A percentile compares a stretch with the other conserved stretches of the same genome.
phyloP scores from a whole-genome alignment of 2,797 vertebrate species.

The Balearica regulorum region DNA sequence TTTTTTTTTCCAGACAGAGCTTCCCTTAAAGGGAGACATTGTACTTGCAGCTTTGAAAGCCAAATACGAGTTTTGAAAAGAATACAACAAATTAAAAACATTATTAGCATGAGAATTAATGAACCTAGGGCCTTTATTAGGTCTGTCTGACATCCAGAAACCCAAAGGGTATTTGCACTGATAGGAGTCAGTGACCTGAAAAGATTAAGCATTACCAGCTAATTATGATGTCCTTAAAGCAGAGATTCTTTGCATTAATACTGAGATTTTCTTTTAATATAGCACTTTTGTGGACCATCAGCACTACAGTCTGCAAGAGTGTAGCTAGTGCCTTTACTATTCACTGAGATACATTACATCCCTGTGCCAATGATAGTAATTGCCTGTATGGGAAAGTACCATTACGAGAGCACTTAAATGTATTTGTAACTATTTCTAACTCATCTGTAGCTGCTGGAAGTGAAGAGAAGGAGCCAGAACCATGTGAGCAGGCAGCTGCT shows the following conservation, averaged over 20 bases:
- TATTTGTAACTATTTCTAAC: slow-evolving; percentile 49
- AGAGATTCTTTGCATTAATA: not conserved
- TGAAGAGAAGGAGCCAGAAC: slow-evolving; percentile 16
- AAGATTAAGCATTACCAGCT: slow-evolving; percentile 9
- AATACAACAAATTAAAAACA: slow-evolving; percentile 20
- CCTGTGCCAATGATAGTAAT: not conserved
- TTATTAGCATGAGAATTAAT: slow-evolving; percentile 31
- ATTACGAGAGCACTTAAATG: not conserved
- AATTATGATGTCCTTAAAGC: slow-evolving; percentile 12
- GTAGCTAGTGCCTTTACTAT: not conserved
- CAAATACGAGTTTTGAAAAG: not conserved
- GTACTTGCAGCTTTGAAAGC: not conserved
- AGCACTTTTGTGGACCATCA: not conserved
- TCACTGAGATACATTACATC: not conserved
- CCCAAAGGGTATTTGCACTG: slow-evolving; percentile 1
- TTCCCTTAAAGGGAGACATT: not conserved
- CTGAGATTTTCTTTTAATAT: not conserved
- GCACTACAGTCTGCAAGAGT: not conserved
- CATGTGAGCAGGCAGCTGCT: slow-evolving; percentile 37
- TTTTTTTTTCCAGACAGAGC: not conserved
- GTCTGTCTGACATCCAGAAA: not conserved
- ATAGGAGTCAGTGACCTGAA: slow-evolving; percentile 14
- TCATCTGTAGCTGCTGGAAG: slow-evolving; percentile 18
- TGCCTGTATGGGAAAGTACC: not conserved
- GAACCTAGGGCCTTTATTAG: not conserved